phyloP scores from a whole-genome alignment of 2,888 invertebrate genomes.

The Acleris laterana region DNA sequence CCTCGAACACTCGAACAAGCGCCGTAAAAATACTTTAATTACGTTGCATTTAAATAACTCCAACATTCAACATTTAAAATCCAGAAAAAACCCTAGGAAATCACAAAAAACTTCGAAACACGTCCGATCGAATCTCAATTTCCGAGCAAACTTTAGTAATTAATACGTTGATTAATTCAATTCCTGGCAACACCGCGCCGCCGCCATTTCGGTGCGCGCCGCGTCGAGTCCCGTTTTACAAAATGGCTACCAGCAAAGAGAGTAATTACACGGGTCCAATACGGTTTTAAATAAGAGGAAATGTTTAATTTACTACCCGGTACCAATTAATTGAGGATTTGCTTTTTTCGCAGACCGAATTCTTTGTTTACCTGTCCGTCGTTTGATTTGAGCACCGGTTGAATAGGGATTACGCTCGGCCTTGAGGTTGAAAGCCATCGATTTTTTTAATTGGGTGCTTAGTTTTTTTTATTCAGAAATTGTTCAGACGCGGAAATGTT shows the following conservation, averaged over 20 bases:
- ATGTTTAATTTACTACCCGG: conserved; percentile 41
- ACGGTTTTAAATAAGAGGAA: conserved; percentile 43
- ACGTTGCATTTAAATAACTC: no score
- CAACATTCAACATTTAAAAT: no score
- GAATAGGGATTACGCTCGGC: conserved; percentile 10
- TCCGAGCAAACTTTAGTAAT: conserved; percentile 69
- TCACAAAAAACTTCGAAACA: conserved; percentile 1
- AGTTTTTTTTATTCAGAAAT: no score
- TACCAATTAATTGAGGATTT: conserved; percentile 43
- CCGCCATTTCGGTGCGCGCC: conserved; percentile 19
- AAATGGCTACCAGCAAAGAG: conserved; percentile 37
- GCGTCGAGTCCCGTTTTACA: neutral
- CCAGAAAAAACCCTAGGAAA: neutral
- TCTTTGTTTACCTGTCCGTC: conserved; percentile 17
- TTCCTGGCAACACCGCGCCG: neutral
- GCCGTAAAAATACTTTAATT: neutral
- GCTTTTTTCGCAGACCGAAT: conserved; percentile 17
- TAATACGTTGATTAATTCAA: conserved; percentile 66
- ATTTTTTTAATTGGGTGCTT: conserved; percentile 15
- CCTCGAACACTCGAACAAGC: no score
- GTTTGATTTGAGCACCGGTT: conserved; percentile 10
- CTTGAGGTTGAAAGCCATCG: conserved; percentile 15
- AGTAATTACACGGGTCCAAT: conserved; percentile 44
- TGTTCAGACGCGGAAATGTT: no score
- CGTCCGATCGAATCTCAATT: conserved; percentile 52